Evolutionary conservation across 1,140 invertebrate species (phyloP).

Genomic region (Cydia pomonella): DNA sequence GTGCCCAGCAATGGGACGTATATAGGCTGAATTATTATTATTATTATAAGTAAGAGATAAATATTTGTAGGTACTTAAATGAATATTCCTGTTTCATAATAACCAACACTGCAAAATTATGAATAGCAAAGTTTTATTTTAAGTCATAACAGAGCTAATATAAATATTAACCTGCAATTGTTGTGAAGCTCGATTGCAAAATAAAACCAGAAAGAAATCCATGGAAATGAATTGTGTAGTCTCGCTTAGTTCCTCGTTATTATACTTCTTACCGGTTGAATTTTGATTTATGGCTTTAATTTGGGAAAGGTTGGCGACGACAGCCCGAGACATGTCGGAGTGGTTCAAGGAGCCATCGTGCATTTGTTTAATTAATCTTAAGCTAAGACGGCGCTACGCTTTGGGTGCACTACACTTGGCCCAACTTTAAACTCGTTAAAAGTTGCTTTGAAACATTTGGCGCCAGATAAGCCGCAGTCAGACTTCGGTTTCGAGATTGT

Average conservation of each 20-base stretch:
- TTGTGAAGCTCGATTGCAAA: conserved; percentile 7
- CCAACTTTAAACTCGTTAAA: conserved; percentile 80
- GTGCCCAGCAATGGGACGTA: too few species aligned
- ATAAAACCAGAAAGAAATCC: conserved; percentile 46
- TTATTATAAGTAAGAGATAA: too few species aligned
- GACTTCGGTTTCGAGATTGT: conserved; percentile 74
- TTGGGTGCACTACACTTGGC: conserved; percentile 75
- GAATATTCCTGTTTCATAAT: too few species aligned
- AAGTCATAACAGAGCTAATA: neutral
- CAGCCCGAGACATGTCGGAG: conserved; percentile 79
- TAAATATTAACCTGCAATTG: neutral
- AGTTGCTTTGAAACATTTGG: conserved; percentile 80
- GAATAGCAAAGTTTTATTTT: conserved; percentile 4
- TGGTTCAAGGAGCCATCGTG: conserved; percentile 79
- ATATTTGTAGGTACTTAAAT: too few species aligned
- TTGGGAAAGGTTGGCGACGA: conserved; percentile 77
- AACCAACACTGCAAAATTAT: neutral
- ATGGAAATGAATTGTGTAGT: conserved; percentile 45
- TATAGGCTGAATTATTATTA: too few species aligned
- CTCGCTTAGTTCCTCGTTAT: conserved; percentile 69
- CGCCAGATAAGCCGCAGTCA: conserved; percentile 77
- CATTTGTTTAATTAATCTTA: conserved; percentile 81
- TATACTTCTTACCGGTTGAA: conserved; percentile 76
- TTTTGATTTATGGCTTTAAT: conserved; percentile 80
- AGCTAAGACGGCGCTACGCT: conserved; percentile 62